Evolutionary conservation across 2,113 vertebrate species (phyloP), one percentile per base, ranked within the genome.

Genomic region (Uria aalge): DNA sequence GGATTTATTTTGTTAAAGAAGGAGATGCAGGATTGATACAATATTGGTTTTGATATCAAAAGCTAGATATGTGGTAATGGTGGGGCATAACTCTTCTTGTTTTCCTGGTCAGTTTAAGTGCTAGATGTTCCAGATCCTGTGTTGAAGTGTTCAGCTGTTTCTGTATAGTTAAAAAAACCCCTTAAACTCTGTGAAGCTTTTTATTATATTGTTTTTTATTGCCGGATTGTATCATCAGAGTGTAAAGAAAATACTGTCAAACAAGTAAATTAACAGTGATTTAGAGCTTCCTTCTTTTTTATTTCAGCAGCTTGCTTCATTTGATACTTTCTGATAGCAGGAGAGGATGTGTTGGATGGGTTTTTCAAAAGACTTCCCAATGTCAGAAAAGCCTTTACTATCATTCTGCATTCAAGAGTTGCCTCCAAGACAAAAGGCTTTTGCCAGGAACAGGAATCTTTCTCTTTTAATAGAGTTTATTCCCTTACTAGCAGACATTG

Each of bases 211-310:
- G 4, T 13, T 67, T 52, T 96, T 92, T 90, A 86, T 89, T 92
- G 29, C 53, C 73, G 2, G 20, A 45, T 94, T 94, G 24, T 94
- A 81, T 87, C 53, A 78, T 91, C 60, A 57, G 36, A 87, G 55
- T 63, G 6, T 93, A 84, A 77, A 93, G 89, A 78, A 96, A 78
- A 64, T 82, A 30, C 45, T 78, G 86, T 78, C 87, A 92, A 88
- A 81, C 52, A 87, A 89, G 76, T 93, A 92, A 93, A 90, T 95
- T 95, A 92, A 68, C n/a, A 34, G 53, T 89, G 89, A 93, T 95
- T 94, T 85, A 94, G 72, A 75, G 60, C n/a, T 74, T 94, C 52
- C 38, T 94, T 74, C 32, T 67, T 92, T 91, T 91, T 81, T 78
- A 55, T 81, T 95, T 94, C 40, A 78, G 56, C 22, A 52, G 12